A percentile compares a stretch with the other conserved stretches of the same genome.
These are phyloP conservation scores for Heteromormyrus szaboi DNA, from an alignment of 2,797 vertebrate species.

Conservation along the genomic window DNA sequence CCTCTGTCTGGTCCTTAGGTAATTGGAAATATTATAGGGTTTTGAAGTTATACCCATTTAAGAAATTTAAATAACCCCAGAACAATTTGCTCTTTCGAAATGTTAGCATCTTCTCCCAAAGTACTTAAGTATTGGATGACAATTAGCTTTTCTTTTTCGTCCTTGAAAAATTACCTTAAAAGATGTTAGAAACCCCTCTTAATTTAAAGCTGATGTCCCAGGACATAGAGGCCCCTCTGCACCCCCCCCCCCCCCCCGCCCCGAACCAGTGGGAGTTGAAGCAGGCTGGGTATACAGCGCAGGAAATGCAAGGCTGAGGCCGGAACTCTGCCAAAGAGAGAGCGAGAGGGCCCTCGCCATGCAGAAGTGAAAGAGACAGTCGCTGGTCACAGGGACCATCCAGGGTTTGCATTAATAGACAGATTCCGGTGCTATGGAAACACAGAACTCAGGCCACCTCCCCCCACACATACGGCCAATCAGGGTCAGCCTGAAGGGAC, in stretches of 20 bases:
- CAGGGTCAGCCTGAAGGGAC: neutral
- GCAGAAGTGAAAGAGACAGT: neutral
- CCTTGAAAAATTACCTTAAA: neutral
- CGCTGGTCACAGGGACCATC: neutral
- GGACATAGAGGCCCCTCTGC: neutral
- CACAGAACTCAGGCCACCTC: neutral
- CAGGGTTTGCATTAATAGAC: neutral
- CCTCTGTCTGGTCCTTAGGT: neutral
- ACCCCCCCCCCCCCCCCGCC: neutral
- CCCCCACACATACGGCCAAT: neutral
- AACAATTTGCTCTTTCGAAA: neutral
- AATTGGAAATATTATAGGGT: neutral
- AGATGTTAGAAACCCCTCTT: neutral
- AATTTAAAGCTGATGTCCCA: neutral
- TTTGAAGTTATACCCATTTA: neutral
- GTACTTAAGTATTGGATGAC: neutral
- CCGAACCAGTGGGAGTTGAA: neutral
- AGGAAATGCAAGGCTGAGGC: neutral
- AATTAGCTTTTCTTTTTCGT: neutral
- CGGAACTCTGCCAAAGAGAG: neutral
- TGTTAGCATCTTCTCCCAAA: neutral
- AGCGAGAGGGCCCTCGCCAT: neutral
- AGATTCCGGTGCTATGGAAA: neutral
- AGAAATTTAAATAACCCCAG: neutral
- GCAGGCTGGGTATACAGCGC: neutral